Evolutionary conservation across 2,113 vertebrate genomes (phyloP), one percentile per base, ranked within the genome.

Genomic region (Galeopterus variegatus): DNA sequence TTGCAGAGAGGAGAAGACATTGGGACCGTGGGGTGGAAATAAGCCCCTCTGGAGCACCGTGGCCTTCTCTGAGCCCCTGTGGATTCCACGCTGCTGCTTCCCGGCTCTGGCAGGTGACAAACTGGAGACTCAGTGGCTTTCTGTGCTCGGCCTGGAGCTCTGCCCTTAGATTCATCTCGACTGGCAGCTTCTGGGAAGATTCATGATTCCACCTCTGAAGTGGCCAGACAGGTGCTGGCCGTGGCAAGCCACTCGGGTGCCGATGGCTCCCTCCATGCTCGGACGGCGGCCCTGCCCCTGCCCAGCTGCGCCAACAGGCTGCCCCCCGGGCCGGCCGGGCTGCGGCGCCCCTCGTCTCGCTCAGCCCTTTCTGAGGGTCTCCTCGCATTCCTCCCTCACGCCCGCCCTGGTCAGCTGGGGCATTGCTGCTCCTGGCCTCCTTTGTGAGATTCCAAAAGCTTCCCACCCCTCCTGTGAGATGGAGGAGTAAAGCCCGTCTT

Each of bases 391-490:
- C 97, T 76, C 96, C 97, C 95, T 96, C 95, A 85, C 86, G 6
- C 96, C 96, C 79, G 82, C 97, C 90, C 97, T 96, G 93, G 93
- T 98, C 97, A 67, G 89, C 96, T 93, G 88, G 95, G 87, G 97
- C 97, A 98, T 95, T 65, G 97, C 97, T 90, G 94, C 97, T 96
- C 94, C 96, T 90, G 62, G 26, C 95, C 93, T 97, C 96, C 95
- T 98, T 97, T 96, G 98, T 97, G 98, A 97, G 97, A 90, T 97
- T 97, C 96, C 84, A 98, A 69, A 98, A 96, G 97, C 97, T 96
- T 97, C 97, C 96, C 86, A 95, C 97, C 98, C 97, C 98, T 97
- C 98, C 96, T 98, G 97, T 97, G 97, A 98, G 97, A 97, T 88
- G 94, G 97, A 96, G 97, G 97, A 97, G 95, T 97, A 96, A 98